phyloP scores from a whole-genome alignment of 1,140 invertebrate species.

The Drosophila kikkawai region DNA sequence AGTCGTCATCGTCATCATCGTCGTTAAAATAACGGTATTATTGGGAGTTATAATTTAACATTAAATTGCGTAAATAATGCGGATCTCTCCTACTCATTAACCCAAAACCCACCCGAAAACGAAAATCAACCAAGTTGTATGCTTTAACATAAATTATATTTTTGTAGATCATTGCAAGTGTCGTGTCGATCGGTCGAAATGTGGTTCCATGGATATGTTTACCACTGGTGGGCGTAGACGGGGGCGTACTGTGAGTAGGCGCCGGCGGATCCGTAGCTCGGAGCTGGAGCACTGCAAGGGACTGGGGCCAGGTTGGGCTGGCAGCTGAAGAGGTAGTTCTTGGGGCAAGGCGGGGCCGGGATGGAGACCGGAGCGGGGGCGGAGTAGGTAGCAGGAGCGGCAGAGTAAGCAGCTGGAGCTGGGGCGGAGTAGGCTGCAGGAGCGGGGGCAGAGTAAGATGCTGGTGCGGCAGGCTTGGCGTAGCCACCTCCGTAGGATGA shows the following conservation, averaged over 20 bases:
- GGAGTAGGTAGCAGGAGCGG: conserved; percentile 38
- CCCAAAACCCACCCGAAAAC: background rate
- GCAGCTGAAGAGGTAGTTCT: conserved; percentile 79
- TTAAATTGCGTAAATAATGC: background rate
- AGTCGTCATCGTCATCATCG: no score
- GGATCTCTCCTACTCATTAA: background rate
- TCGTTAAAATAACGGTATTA: background rate
- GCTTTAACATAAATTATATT: conserved; percentile 39
- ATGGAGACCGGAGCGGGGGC: conserved; percentile 53
- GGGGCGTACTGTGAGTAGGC: conserved; percentile 75
- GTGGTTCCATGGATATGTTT: conserved; percentile 2
- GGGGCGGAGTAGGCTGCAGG: conserved; percentile 33
- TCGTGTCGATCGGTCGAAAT: background rate
- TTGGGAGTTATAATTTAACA: background rate
- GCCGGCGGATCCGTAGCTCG: conserved; percentile 68
- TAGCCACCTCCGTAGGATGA: conserved; percentile 70
- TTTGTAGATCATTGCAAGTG: conserved; percentile 14
- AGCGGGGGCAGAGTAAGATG: conserved; percentile 40
- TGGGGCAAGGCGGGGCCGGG: conserved; percentile 72
- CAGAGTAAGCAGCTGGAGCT: conserved; percentile 31
- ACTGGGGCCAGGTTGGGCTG: conserved; percentile 75
- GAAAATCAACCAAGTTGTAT: background rate
- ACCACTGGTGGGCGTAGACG: conserved; percentile 65
- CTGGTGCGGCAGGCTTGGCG: conserved; percentile 43
- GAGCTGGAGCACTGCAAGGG: conserved; percentile 71